These are phyloP conservation scores for Eufriesea mexicana DNA, from an alignment of 1,140 invertebrate genomes.

Conservation along the genomic window DNA sequence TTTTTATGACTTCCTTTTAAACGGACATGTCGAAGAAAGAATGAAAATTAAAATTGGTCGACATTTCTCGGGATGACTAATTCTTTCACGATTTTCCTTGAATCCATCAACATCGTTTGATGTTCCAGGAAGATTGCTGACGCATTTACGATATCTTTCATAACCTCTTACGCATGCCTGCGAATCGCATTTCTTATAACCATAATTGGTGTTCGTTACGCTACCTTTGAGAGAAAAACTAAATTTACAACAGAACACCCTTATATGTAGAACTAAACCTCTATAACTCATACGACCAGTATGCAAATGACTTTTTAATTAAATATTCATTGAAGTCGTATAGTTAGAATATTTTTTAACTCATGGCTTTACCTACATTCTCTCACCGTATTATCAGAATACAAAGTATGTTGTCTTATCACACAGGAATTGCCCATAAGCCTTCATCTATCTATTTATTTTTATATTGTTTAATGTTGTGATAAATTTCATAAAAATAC, in stretches of 20 bases:
- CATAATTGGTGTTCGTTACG: not conserved
- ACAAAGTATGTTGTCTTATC: not conserved
- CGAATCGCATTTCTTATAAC: conserved; percentile 7
- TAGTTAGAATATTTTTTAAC: too few species aligned
- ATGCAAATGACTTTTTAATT: too few species aligned
- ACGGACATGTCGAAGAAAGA: not conserved
- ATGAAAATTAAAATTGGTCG: conserved; percentile 18
- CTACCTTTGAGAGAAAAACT: not conserved
- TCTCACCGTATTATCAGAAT: not conserved
- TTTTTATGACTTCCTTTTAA: conserved; percentile 14
- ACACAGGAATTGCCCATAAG: too few species aligned
- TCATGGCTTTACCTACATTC: too few species aligned
- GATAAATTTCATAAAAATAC: not conserved
- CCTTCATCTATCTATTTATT: too few species aligned
- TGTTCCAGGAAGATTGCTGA: conserved; percentile 38
- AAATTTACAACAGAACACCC: not conserved
- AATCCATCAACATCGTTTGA: conserved; percentile 28
- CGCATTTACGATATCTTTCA: conserved; percentile 29
- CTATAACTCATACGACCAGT: too few species aligned
- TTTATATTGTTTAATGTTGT: not conserved
- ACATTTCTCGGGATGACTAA: conserved; percentile 36
- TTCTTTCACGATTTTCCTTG: conserved; percentile 39
- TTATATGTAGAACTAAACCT: not conserved
- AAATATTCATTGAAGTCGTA: too few species aligned
- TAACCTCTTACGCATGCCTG: not conserved